phyloP scores from a whole-genome alignment of 2,888 invertebrate genomes.

The Poecilobothrus nobilitatus region DNA sequence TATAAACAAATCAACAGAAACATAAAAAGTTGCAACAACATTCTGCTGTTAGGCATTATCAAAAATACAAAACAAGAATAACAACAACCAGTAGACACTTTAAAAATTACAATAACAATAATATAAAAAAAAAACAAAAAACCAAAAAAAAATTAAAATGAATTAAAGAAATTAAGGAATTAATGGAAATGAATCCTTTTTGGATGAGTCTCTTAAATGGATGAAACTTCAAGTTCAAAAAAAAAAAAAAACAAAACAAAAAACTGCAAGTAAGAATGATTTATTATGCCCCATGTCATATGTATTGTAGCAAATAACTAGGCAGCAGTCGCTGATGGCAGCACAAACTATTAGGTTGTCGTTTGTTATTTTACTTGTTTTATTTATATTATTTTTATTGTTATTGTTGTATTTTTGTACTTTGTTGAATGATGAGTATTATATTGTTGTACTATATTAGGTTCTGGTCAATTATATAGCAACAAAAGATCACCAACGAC shows the following conservation, averaged over 20 bases:
- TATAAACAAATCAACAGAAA: neutral
- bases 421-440: too few species aligned
- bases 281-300: neutral
- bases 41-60: neutral
- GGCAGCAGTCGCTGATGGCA: neutral
- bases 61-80: neutral
- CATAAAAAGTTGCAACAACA: neutral
- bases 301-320: neutral
- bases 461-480: neutral
- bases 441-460: neutral
- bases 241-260: too few species aligned
- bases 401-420: too few species aligned
- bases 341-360: neutral
- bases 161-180: constrained; percentile 6
- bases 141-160: neutral
- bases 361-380: neutral
- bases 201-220: neutral
- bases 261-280: neutral
- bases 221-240: neutral
- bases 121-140: neutral
- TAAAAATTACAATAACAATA: neutral
- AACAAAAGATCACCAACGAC: too few species aligned
- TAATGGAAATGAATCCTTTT: constrained; percentile 6
- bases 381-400: too few species aligned
- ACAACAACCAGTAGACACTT: neutral